These are phyloP conservation scores for Pheosia gnoma DNA, from an alignment of 2,888 invertebrate genomes.

Conservation along the genomic window DNA sequence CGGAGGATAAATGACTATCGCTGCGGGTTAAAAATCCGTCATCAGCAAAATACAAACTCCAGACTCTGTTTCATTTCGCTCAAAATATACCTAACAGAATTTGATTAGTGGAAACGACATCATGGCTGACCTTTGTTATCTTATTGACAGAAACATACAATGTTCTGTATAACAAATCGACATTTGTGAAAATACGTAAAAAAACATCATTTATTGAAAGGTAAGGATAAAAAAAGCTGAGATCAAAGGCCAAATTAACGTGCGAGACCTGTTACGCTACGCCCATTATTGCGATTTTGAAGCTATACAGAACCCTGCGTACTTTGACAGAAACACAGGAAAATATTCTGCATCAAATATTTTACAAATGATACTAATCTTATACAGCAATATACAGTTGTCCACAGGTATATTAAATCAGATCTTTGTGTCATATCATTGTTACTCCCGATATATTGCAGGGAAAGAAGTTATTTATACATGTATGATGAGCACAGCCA, in stretches of 20 bases:
- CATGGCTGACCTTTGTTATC: conserved; percentile 26
- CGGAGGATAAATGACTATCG: too few relatives aligned
- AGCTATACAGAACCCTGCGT: too few relatives aligned
- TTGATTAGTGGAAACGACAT: conserved; percentile 1
- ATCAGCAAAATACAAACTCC: too few relatives aligned
- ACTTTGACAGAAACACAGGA: too few relatives aligned
- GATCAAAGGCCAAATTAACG: background rate
- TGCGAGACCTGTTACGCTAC: background rate
- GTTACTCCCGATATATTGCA: too few relatives aligned
- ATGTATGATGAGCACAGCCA: background rate
- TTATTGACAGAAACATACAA: conserved; percentile 19
- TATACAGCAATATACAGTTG: too few relatives aligned
- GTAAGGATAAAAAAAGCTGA: background rate
- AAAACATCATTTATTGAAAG: background rate
- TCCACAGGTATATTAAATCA: too few relatives aligned
- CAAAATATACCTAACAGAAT: conserved; percentile 7
- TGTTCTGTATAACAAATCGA: background rate
- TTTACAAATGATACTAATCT: too few relatives aligned
- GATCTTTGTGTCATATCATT: too few relatives aligned
- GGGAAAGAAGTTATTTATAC: background rate
- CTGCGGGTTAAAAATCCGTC: too few relatives aligned
- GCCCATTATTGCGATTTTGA: background rate
- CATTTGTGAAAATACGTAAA: background rate
- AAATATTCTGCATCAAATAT: too few relatives aligned
- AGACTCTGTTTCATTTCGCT: too few relatives aligned